Base-by-base conservation (phyloP, 2,113 vertebrate genomes). In the Nothobranchius kuhntae region DNA sequence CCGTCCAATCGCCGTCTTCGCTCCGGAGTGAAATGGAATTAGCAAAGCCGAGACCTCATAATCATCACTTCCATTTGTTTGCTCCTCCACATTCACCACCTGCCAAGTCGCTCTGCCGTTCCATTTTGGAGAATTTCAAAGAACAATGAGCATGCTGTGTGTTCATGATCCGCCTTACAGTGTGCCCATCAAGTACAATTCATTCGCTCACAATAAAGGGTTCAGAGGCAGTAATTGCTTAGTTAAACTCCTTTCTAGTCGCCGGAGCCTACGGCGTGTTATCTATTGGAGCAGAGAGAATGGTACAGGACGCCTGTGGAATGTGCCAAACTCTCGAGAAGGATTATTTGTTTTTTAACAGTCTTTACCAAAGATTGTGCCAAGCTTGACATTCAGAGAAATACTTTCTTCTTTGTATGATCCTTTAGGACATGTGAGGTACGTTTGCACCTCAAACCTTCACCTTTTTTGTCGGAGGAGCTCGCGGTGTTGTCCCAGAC, bases 21-120 rank as follows among this genome's bases (percentile, higher is more conserved):
- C 61, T 79, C 65, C 70, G 3, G 75, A 75, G 78, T 86, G 75
- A 76, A 86, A 85, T 74, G 73, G 66, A 84, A 86, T 84, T 77
- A 87, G 66, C 61, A 48, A 79, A 77, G 73, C 73, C 30, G 45
- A 72, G 74, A 75, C 66, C 77, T 73, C 71, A 69, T 84, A 82
- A 68, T 80, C 64, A 53, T 78, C 58, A 13, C 1, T 64, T 61
- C 59, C 64, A 60, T 65, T 76, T 73, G 74, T 83, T 73, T 38
- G 61, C 56, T 58, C 63, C 70, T 68, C 60, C 71, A 53, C 61
- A 69, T 82, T 88, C 81, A 61, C 64, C 69, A 61, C 75, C 68
- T 87, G 88, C 81, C 80, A 88, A 80, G 53, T 76, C 45, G 50
- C 74, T 40, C 61, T 6, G 53, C 59, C 51, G 57, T 85, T 76